These are phyloP conservation scores for Rhinichthys osculus DNA, from an alignment of 2,797 vertebrate species.

Conservation along the genomic window DNA sequence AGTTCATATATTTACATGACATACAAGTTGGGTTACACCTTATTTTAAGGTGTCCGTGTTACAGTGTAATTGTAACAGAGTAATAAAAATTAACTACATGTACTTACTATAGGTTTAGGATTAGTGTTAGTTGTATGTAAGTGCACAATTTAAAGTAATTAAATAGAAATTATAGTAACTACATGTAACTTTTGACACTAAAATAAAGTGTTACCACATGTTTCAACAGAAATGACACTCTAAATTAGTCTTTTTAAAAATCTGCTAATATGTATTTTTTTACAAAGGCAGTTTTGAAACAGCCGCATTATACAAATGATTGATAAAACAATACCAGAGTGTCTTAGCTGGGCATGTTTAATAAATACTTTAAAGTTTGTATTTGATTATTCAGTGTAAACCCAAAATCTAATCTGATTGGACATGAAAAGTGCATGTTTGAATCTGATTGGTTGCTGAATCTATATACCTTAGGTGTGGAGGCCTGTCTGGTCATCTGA, in stretches of 20 bases:
- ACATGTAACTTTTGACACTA: not conserved
- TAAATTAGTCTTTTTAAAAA: not conserved
- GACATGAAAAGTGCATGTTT: not conserved
- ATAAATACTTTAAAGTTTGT: not conserved
- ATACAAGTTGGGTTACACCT: too few relatives aligned
- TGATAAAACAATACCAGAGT: not conserved
- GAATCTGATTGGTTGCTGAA: not conserved
- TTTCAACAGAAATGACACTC: not conserved
- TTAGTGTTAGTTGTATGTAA: too few relatives aligned
- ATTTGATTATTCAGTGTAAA: not conserved
- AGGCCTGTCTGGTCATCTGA: conserved; percentile 73
- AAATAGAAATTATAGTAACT: too few relatives aligned
- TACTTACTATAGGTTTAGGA: too few relatives aligned
- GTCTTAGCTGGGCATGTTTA: not conserved
- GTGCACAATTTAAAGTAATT: too few relatives aligned
- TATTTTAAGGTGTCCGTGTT: too few relatives aligned
- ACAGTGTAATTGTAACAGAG: too few relatives aligned
- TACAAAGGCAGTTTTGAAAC: not conserved
- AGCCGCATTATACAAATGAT: not conserved
- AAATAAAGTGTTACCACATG: not conserved
- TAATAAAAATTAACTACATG: too few relatives aligned
- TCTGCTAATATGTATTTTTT: not conserved
- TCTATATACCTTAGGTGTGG: conserved; percentile 84
- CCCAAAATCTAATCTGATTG: not conserved
- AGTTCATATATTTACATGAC: too few relatives aligned